Evolutionary conservation across 2,797 vertebrate species (phyloP).

Genomic region (Simalia tracyae): DNA sequence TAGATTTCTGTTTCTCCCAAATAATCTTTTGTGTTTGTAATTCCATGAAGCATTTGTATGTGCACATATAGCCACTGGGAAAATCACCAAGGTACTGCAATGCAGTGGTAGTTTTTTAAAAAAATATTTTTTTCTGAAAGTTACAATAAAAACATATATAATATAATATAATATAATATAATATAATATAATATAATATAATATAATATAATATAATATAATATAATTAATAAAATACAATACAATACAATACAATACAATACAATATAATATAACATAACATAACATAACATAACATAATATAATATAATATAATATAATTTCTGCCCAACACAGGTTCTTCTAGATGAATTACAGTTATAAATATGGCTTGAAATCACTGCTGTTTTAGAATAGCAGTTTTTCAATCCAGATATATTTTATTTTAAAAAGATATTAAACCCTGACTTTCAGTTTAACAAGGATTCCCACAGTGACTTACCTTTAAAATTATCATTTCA

Average conservation of each 20-base stretch:
- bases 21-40: not conserved
- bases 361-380: not conserved
- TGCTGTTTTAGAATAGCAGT: not conserved
- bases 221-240: no score
- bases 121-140: constrained; percentile 54
- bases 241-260: no score
- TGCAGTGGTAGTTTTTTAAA: constrained; percentile 62
- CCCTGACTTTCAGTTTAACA: not conserved
- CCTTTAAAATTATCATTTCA: not conserved
- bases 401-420: not conserved
- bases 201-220: no score
- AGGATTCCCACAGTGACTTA: not conserved
- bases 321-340: not conserved
- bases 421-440: not conserved
- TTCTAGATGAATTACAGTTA: not conserved
- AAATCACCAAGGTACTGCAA: constrained; percentile 59
- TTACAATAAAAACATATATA: constrained; percentile 28
- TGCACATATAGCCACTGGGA: not conserved
- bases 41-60: not conserved
- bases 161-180: not conserved
- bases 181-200: no score
- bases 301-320: not conserved
- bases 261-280: no score
- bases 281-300: no score
- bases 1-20: not conserved